A percentile compares a stretch with the other conserved stretches of the same genome.
These are phyloP conservation scores for Protomyctophum bolini DNA, from an alignment of 2,113 vertebrate species.

Conservation along the genomic window DNA sequence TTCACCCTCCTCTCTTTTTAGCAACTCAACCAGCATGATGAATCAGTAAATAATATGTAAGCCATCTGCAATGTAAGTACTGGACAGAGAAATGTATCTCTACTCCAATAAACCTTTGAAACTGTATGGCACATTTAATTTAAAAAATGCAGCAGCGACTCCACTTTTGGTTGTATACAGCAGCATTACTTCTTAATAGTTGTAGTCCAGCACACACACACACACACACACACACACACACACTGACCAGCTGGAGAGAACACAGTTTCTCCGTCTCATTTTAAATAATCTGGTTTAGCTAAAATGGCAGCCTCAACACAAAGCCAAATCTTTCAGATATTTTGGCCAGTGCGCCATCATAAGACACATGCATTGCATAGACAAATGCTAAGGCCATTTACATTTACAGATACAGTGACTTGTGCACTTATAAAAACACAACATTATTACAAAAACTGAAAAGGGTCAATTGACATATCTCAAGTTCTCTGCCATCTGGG, in stretches of 20 bases:
- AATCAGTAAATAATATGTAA: conserved; percentile 61
- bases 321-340: conserved; percentile 11
- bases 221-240: conserved; percentile 16
- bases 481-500: background rate
- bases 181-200: conserved; percentile 28
- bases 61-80: conserved; percentile 43
- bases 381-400: background rate
- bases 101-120: conserved; percentile 53
- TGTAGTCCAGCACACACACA: conserved; percentile 4
- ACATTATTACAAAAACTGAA: background rate
- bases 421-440: background rate
- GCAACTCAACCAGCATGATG: conserved; percentile 52
- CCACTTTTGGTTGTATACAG: conserved; percentile 29
- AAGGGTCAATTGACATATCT: background rate
- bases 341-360: background rate
- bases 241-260: conserved; percentile 2
- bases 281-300: conserved; percentile 25
- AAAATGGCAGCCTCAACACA: conserved; percentile 5
- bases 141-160: conserved; percentile 30
- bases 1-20: conserved; percentile 23
- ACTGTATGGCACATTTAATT: conserved; percentile 49
- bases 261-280: conserved; percentile 19
- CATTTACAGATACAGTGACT: background rate
- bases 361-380: background rate
- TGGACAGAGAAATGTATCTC: conserved; percentile 43